Base-by-base conservation (phyloP, 2,113 vertebrate species). In the Eublepharis macularius region DNA sequence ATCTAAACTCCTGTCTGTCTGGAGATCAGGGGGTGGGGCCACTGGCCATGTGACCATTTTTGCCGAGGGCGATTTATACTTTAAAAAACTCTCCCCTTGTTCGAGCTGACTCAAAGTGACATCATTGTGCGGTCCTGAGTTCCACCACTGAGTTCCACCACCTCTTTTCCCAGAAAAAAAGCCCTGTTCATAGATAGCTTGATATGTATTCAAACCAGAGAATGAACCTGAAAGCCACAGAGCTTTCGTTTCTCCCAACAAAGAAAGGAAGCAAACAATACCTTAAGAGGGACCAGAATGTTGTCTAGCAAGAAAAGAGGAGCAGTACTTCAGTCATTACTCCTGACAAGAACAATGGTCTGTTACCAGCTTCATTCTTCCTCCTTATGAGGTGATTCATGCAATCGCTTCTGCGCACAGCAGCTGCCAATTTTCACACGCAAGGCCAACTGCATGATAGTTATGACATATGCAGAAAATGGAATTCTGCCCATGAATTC, bases 221-320 rank as follows among this genome's bases (percentile, higher is more conserved):
- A 36, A 69, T 0, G 4, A 41, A 78, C 84, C 75, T 57, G 70
- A 17, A 24, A 82, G 51, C 2, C 51, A 77, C 57, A 73, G 68
- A 0, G 74, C 34, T 68, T 13, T 82, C 34, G n/a, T 9, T 3
- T 14, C 19, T 8, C 1, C 0, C 7, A 0, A 63, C 32, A n/a
- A 81, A 10, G 47, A 19, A 17, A 6, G 4, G 9, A 89, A 80
- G 89, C 24, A 13, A 75, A 19, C 81, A 41, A 1, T 51, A 19
- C 3, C 49, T 17, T 72, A 2, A 0, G 2, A 63, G n/a, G 76
- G 36, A 54, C 74, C 17, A 0, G 76, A 0, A 7, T 19, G 16
- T 1, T 81, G 26, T 43, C 76, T 6, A 11, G 2, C 0, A 78
- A 57, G 60, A 36, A 14, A n/a, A n/a, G 19, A 57, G 9, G 26